A percentile compares a stretch with the other conserved stretches of the same genome.
Evolutionary conservation across 2,797 vertebrate species (phyloP).

Genomic region (Catamblyrhynchus diadema): DNA sequence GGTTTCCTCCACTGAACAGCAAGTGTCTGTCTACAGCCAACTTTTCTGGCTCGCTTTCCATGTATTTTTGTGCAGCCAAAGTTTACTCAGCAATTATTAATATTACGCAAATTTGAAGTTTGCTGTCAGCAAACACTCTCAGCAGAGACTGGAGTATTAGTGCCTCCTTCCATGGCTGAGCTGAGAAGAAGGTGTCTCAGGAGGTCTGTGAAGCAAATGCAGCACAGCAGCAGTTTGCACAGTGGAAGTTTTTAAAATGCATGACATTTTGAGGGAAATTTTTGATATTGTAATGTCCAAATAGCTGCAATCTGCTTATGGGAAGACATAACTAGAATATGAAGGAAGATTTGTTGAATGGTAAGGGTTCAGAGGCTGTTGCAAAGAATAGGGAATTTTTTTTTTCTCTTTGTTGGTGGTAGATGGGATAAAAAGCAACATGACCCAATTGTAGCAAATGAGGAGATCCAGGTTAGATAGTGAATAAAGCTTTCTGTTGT

Average conservation of each 20-base stretch:
- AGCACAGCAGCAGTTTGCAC: background rate
- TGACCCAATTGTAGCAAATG: background rate
- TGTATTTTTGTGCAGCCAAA: background rate
- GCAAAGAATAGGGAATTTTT: background rate
- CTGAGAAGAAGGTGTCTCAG: background rate
- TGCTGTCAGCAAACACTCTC: background rate
- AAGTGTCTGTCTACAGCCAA: background rate
- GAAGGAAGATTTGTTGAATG: background rate
- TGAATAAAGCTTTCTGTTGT: background rate
- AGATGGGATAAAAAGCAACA: background rate
- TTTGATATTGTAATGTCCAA: background rate
- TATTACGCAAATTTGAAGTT: background rate
- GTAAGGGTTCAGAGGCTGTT: background rate
- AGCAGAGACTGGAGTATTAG: background rate
- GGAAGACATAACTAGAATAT: background rate
- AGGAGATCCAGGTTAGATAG: background rate
- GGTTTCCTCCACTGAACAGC: background rate
- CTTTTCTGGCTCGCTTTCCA: background rate
- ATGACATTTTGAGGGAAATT: background rate
- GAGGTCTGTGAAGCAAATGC: background rate
- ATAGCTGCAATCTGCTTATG: background rate
- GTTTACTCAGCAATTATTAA: conserved; percentile 1
- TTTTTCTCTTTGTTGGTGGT: background rate
- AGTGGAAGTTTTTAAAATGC: background rate
- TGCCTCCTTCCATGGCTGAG: background rate